Percentiles rank a stretch among this genome's conserved stretches.
Conservation (phyloP, 2,797 vertebrate species). For the Helicolenus hilgendorfi region DNA sequence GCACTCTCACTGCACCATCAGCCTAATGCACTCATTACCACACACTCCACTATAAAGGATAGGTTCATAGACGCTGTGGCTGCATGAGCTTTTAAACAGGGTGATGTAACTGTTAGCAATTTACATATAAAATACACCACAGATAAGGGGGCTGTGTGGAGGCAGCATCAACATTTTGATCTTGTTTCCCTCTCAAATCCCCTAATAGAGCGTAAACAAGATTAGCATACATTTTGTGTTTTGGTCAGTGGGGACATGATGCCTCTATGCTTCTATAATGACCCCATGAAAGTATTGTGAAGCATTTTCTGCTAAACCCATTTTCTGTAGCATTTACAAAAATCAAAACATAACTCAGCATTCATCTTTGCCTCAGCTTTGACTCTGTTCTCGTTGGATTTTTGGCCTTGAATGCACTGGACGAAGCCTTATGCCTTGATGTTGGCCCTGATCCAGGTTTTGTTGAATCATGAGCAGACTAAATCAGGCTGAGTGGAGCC, state of each 20-base stretch:
- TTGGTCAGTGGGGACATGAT: slow-evolving; percentile 31
- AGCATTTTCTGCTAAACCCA: slow-evolving; percentile 6
- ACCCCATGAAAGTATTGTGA: background rate
- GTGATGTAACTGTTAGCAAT: slow-evolving; percentile 77
- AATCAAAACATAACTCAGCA: background rate
- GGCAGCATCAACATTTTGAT: slow-evolving; percentile 43
- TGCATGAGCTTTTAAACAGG: slow-evolving; percentile 46
- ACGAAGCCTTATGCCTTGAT: background rate
- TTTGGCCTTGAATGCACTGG: background rate
- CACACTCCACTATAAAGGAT: slow-evolving; percentile 24
- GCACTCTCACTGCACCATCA: slow-evolving; percentile 31
- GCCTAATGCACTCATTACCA: slow-evolving; percentile 66
- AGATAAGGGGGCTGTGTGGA: slow-evolving; percentile 26
- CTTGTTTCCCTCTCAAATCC: slow-evolving; percentile 29
- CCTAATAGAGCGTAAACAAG: slow-evolving; percentile 39
- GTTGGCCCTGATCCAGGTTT: slow-evolving; percentile 36
- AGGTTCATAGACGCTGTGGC: slow-evolving; percentile 23
- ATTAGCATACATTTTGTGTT: slow-evolving; percentile 44
- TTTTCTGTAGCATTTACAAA: slow-evolving; percentile 13
- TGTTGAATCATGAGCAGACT: slow-evolving; percentile 32
- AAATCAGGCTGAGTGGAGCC: slow-evolving; percentile 30
- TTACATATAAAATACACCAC: slow-evolving; percentile 62
- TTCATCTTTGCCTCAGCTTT: background rate
- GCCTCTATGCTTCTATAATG: background rate
- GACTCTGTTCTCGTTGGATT: background rate